Evolutionary conservation across 2,113 vertebrate species (phyloP).

Genomic region (Melanostigma gelatinosum): DNA sequence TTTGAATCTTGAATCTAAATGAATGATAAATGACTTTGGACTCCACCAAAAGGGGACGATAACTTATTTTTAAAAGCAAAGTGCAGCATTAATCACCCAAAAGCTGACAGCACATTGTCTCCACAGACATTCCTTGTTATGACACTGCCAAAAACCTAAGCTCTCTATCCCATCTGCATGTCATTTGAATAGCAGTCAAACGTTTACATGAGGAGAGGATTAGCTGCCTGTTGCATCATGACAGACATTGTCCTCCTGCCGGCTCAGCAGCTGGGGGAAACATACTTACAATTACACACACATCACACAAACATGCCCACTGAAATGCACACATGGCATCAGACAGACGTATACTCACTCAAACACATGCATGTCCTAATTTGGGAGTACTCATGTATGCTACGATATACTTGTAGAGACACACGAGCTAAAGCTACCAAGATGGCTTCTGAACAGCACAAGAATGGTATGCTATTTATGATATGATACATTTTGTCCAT

Average conservation of each 20-base stretch:
- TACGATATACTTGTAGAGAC: background rate
- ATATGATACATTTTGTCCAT: background rate
- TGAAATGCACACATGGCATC: slow-evolving; percentile 20
- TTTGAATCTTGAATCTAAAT: slow-evolving; percentile 5
- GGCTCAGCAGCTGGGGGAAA: slow-evolving; percentile 48
- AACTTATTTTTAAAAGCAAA: slow-evolving; percentile 38
- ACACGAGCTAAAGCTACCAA: background rate
- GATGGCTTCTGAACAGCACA: background rate
- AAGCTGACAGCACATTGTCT: slow-evolving; percentile 60
- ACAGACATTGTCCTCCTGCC: slow-evolving; percentile 63
- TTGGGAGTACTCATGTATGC: background rate
- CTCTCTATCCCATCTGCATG: slow-evolving; percentile 70
- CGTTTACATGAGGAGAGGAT: slow-evolving; percentile 76
- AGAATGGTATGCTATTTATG: background rate
- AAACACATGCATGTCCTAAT: background rate
- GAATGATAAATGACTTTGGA: background rate
- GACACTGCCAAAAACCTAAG: slow-evolving; percentile 59
- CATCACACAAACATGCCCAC: slow-evolving; percentile 28
- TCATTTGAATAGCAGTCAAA: slow-evolving; percentile 75
- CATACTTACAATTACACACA: slow-evolving; percentile 43
- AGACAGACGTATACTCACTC: background rate
- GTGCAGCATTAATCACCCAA: slow-evolving; percentile 60
- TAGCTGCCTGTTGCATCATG: slow-evolving; percentile 73
- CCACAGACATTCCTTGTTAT: slow-evolving; percentile 56
- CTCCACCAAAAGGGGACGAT: background rate